These are phyloP conservation scores for Lapara coniferarum DNA, from an alignment of 2,888 invertebrate genomes.

Conservation along the genomic window DNA sequence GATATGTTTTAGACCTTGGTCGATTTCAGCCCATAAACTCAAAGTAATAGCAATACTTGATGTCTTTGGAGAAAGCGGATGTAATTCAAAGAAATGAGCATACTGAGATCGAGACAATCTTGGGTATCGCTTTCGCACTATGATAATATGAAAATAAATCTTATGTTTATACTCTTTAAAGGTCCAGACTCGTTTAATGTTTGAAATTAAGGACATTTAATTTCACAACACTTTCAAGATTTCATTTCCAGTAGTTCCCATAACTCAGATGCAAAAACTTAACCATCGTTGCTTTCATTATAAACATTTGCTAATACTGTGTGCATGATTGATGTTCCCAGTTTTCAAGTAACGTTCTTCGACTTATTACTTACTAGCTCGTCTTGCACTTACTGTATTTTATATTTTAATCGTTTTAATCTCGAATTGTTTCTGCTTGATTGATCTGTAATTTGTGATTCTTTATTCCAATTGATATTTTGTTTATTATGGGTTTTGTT, in stretches of 20 bases:
- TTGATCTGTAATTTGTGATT: slow-evolving; percentile 7
- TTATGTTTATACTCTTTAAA: no score
- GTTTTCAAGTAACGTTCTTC: slow-evolving; percentile 55
- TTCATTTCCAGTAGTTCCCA: slow-evolving; percentile 4
- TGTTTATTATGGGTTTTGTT: neutral
- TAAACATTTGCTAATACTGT: slow-evolving; percentile 59
- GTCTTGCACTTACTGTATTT: slow-evolving; percentile 29
- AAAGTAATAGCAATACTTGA: no score
- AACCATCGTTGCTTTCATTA: slow-evolving; percentile 56
- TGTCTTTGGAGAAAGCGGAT: no score
- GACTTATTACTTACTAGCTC: slow-evolving; percentile 52
- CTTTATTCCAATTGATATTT: neutral
- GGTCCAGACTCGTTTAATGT: no score
- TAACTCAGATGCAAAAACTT: slow-evolving; percentile 37
- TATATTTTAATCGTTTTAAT: slow-evolving; percentile 17
- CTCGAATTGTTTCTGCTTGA: slow-evolving; percentile 9
- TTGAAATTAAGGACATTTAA: no score
- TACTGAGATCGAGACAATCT: no score
- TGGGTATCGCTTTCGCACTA: no score
- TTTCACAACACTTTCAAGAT: neutral
- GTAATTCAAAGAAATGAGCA: no score
- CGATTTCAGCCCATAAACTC: no score
- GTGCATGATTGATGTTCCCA: slow-evolving; percentile 64
- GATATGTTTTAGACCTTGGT: no score
- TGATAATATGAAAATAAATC: no score